Conservation (phyloP, 2,797 vertebrate genomes). For the Alectoris magna region DNA sequence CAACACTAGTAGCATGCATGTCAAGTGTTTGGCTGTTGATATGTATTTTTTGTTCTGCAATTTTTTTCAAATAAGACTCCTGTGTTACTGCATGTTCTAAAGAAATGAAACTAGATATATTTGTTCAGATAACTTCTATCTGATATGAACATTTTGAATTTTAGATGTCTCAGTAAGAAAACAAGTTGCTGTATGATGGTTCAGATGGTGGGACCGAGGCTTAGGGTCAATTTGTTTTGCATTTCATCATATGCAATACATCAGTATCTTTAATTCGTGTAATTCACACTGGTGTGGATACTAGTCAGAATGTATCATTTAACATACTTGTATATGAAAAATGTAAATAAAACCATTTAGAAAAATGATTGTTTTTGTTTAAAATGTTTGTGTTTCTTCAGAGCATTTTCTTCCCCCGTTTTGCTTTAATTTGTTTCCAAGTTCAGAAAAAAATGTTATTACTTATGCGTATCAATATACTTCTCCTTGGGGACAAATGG, state of each 20-base stretch:
- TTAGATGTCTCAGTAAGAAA: constrained; percentile 39
- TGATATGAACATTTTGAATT: neutral
- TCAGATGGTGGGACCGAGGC: constrained; percentile 28
- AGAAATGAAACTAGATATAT: constrained; percentile 14
- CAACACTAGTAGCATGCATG: neutral
- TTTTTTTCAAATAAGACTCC: constrained; percentile 26
- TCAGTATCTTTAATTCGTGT: constrained; percentile 70
- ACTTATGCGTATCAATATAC: neutral
- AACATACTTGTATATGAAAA: constrained; percentile 72
- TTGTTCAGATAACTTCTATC: constrained; percentile 25
- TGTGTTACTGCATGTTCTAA: constrained; percentile 46
- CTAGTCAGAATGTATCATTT: constrained; percentile 77
- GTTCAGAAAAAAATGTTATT: constrained; percentile 35
- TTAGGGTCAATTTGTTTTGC: constrained; percentile 60
- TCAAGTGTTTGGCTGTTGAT: constrained; percentile 32
- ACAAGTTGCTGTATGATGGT: constrained; percentile 24
- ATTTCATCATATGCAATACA: constrained; percentile 67
- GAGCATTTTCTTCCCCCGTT: constrained; percentile 60
- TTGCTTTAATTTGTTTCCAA: constrained; percentile 50
- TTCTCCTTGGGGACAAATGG: constrained; percentile 63
- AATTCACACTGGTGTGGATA: constrained; percentile 70
- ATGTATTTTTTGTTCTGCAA: neutral
- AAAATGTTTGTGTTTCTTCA: constrained; percentile 70
- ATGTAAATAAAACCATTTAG: constrained; percentile 81
- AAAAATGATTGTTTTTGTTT: constrained; percentile 79